Evolutionary conservation across 2,113 vertebrate species (phyloP), one percentile per base, ranked within the genome.

Genomic region (Nothoprocta perdicaria): DNA sequence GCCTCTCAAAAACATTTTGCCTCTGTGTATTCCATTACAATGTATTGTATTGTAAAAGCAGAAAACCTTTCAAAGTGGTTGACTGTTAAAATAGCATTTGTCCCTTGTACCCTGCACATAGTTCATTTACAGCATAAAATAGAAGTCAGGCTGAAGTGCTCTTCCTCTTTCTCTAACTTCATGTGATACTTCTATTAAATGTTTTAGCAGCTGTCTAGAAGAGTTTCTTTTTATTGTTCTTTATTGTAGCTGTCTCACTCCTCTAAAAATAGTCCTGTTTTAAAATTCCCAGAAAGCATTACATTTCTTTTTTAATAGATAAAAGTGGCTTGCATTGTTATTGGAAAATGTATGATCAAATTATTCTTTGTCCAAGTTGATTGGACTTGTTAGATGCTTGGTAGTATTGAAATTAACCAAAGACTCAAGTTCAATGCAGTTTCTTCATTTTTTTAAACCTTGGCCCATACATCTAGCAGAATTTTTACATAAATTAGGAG

Each of bases 61-160:
- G 57, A 83, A 91, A 91, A 80, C 46, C 52, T 81, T 86, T 80
- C 57, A 88, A 78, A 43, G 77, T n/a, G 60, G 18, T 80, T 81
- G 69, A 45, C 26, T 69, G 24, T 66, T 91, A 78, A 90, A 48
- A 45, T 17, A 90, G 17, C 15, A 69, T 91, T 90, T 91, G 29
- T 53, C 40, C 72, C 5, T 81, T 53, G 22, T 17, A 12, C 29
- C 48, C 48, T 3, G 6, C 45, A n/a, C 33, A 22, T 43, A 43
- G 22, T 24, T 48, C 29, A 23, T 16, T 86, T 80, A 78, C 1
- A 80, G 46, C 12, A 67, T 52, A 80, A 84, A 91, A 50, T 24
- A 83, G 18, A 71, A 60, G 13, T 91, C 71, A 83, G 13, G 52
- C 33, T 52, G 17, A 83, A 86, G 12, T 14, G 10, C 15, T 55